A percentile compares a stretch with the other conserved stretches of the same genome.
phyloP scores from a whole-genome alignment of 1,140 invertebrate genomes.

The Physella acuta region DNA sequence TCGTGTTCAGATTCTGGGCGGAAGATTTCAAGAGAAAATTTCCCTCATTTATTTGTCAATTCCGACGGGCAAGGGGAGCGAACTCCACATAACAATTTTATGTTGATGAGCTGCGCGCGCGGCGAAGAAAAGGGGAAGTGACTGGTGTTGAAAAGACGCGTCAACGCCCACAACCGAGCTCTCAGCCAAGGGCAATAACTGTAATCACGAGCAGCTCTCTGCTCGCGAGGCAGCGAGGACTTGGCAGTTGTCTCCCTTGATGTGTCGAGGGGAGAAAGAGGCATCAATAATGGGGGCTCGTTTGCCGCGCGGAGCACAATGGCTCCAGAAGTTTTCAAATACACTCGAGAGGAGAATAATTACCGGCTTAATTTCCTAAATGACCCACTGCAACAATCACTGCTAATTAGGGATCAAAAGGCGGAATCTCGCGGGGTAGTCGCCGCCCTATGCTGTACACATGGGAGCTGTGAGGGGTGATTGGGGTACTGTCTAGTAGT shows the following conservation, averaged over 20 bases:
- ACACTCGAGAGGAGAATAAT: slow-evolving; percentile 11
- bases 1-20: too few species aligned
- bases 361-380: slow-evolving; percentile 6
- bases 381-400: slow-evolving; percentile 6
- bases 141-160: slow-evolving; percentile 12
- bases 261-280: not conserved
- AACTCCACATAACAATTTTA: not conserved
- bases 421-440: too few species aligned
- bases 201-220: slow-evolving; percentile 12
- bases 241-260: slow-evolving; percentile 15
- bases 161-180: not conserved
- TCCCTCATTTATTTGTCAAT: too few species aligned
- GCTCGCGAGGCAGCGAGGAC: not conserved
- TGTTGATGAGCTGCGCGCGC: not conserved
- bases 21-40: too few species aligned
- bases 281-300: not conserved
- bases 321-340: not conserved
- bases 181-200: slow-evolving; percentile 12
- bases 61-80: too few species aligned
- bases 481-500: too few species aligned
- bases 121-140: too few species aligned
- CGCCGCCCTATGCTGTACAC: too few species aligned
- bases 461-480: too few species aligned
- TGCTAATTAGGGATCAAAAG: not conserved
- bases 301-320: not conserved